Evolutionary conservation across 2,797 vertebrate species (phyloP), one percentile per base, ranked within the genome.

Genomic region (Amblyopsis hoosieri): DNA sequence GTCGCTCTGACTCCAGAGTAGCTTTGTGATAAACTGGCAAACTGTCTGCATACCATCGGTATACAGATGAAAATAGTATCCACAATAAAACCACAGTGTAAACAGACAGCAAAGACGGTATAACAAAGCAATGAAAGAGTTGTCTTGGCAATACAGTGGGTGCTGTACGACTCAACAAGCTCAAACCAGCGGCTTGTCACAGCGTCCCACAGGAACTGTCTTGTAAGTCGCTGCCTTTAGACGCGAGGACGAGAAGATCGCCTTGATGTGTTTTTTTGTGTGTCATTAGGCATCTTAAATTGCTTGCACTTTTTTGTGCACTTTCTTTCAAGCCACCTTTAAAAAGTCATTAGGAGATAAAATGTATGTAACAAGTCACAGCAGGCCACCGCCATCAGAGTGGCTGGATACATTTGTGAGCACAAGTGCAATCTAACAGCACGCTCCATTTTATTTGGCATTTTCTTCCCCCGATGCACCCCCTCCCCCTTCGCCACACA

Each of bases 401-500:
- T 78, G 71, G 67, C 74, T 75, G 86, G 82, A 91, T 91, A 76
- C 86, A 91, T 91, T 90, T 91, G 87, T 81, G 77, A 90, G 87
- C 79, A 76, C 86, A 82, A 85, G 79, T 90, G 75, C 90, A 87
- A 85, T 92, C 88, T 84, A 74, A 74, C 72, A 68, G 71, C 29
- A 57, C 64, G 50, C 86, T 82, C 82, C 74, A 82, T 90, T 92
- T 87, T 90, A 90, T 92, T 89, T 92, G 90, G 84, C 89, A 89
- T 90, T 92, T 91, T 83, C 81, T 82, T 83, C 80, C 70, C 50
- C 75, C 62, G 46, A 42, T 57, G 58, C 62, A 29, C 49, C 62
- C 70, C 45, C 71, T 79, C 80, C 23, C 45, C 83, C 83, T 66
- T 68, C 60, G 65, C 71, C 65, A 61, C 13, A 37, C 69, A 92